Conservation (phyloP, 92 coral and sea anemone genomes). For the Montipora capitata region DNA sequence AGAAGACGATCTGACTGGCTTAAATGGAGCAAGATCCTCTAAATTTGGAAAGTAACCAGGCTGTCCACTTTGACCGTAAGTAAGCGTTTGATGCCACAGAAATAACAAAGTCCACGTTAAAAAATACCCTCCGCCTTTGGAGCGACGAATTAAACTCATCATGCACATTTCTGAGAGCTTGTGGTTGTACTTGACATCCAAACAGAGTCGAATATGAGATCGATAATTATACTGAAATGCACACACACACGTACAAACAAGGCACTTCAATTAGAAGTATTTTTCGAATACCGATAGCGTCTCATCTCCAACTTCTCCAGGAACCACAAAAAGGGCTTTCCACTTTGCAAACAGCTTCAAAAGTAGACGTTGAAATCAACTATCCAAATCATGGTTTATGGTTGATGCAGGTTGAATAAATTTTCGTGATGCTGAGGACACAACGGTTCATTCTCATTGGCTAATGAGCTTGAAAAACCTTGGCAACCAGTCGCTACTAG, state of each 20-base stretch:
- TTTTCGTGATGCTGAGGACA: slow-evolving; percentile 4
- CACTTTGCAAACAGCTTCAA: neutral
- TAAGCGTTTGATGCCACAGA: slow-evolving; percentile 39
- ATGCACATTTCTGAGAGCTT: neutral
- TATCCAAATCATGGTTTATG: neutral
- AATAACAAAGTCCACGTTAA: neutral
- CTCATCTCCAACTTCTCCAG: slow-evolving; percentile 21
- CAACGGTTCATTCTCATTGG: slow-evolving; percentile 10
- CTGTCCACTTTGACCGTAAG: slow-evolving; percentile 20
- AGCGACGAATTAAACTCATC: slow-evolving; percentile 33
- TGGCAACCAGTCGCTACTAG: slow-evolving; percentile 26
- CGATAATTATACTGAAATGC: neutral
- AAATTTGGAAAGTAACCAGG: slow-evolving; percentile 78
- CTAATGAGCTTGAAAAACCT: neutral
- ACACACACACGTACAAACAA: slow-evolving; percentile 12
- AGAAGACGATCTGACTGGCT: slow-evolving; percentile 85
- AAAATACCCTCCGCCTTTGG: slow-evolving; percentile 3
- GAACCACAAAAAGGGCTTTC: neutral
- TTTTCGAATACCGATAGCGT: slow-evolving; percentile 14
- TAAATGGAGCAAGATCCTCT: slow-evolving; percentile 77
- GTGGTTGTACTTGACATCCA: slow-evolving; percentile 39
- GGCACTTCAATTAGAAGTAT: slow-evolving; percentile 10
- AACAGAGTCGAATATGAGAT: slow-evolving; percentile 11
- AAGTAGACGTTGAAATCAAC: neutral
- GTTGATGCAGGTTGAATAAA: neutral